A percentile compares a stretch with the other conserved stretches of the same genome.
phyloP scores from a whole-genome alignment of 2,797 vertebrate species.

The Presbytis comata region DNA sequence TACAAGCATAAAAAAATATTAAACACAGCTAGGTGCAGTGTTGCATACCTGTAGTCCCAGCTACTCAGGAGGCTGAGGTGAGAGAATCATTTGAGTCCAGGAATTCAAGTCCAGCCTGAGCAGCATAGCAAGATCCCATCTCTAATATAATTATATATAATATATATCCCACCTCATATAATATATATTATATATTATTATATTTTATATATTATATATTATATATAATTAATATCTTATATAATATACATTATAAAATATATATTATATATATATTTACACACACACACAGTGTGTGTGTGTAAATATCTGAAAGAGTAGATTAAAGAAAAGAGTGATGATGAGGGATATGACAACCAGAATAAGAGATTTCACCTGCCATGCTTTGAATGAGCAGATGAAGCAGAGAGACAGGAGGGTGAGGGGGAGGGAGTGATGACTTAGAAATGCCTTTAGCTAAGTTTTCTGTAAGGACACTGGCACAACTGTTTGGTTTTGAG shows the following conservation, averaged over 20 bases:
- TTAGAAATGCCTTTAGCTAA: background rate
- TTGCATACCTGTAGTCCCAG: background rate
- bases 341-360: background rate
- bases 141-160: background rate
- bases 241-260: no score
- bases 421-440: background rate
- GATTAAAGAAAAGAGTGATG: background rate
- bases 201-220: no score
- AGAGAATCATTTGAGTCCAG: background rate
- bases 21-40: background rate
- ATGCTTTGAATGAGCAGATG: background rate
- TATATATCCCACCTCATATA: no score
- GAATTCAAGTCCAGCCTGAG: background rate
- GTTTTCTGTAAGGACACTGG: background rate
- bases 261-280: no score
- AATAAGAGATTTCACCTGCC: background rate
- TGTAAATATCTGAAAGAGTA: background rate
- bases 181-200: no score
- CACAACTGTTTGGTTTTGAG: background rate
- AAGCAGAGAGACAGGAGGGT: background rate
- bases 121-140: background rate
- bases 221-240: no score
- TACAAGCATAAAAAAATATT: background rate
- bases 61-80: background rate
- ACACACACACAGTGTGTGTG: no score